Base-by-base conservation (phyloP, 2,888 invertebrate species). In the Mellilla xanthometata region DNA sequence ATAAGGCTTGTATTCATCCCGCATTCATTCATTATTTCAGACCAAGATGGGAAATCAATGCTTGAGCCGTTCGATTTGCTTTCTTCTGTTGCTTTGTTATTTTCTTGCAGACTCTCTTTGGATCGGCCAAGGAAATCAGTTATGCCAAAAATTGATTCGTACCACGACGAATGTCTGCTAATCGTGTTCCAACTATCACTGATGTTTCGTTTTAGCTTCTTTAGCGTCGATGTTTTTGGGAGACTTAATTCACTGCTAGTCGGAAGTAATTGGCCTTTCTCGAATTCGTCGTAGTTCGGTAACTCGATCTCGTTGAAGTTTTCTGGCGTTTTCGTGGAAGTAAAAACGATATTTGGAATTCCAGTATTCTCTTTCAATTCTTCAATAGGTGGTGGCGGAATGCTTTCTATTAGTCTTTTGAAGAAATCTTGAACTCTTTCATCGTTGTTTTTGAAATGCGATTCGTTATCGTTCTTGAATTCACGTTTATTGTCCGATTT, bases 91-190 rank as follows among this genome's bases (percentile, higher is more conserved):
- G 50, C 50, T 22, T 32, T 26, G 5, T 10, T 30, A 22, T 32
- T 33, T 40, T 9, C 32, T 32, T 22, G 47, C 9, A 48, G 26
- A 24, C 41, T 31, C 27, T 54, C 38, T 40, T 43, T 45, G 28
- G 39, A 39, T 9, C 45, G 44, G 39, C 33, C 29, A 35, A 41
- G 59, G 54, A 24, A 78, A 51, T 78, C 76, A n/a, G 81, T 72
- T 28, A 86, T 45, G 7, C 87, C 88, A 49, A 81, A 85, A 41
- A 85, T 78, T 33, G 79, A 81, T 54, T 88, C 86, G 49, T 79
- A 75, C 85, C 85, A 87, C 9, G 72, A 74, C 34, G 55, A 52
- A 31, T 66, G 58, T 19, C 71, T 70, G 32, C 62, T 62, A 35
- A 55, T 47, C 3, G 65, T 65, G 27, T 62, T 70, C 12, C 69